A percentile compares a stretch with the other conserved stretches of the same genome.
Conservation (phyloP, 2,797 vertebrate species). For the Fundulus diaphanus region DNA sequence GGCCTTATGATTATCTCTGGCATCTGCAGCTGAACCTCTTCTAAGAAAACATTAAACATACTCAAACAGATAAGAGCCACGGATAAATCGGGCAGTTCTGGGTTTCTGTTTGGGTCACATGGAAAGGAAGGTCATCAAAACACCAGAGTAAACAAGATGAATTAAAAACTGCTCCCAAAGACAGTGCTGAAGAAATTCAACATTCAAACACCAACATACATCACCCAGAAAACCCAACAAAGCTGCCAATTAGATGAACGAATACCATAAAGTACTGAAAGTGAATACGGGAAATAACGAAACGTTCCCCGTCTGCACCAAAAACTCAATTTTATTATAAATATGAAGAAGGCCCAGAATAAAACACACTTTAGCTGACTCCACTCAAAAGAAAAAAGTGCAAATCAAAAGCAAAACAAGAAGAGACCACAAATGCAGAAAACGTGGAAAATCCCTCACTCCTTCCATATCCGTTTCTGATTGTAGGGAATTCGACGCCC, state of each 20-base stretch:
- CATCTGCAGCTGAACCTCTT: not conserved
- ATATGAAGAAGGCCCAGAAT: slow-evolving; percentile 9
- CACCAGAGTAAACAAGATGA: not conserved
- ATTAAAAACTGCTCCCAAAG: slow-evolving; percentile 29
- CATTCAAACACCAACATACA: slow-evolving; percentile 15
- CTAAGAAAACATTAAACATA: not conserved
- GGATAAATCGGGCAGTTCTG: not conserved
- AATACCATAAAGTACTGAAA: slow-evolving; percentile 37
- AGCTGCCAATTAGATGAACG: slow-evolving; percentile 68
- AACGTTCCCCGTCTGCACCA: slow-evolving; percentile 1
- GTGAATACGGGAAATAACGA: slow-evolving; percentile 50
- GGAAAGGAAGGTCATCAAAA: slow-evolving; percentile 17
- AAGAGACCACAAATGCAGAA: slow-evolving; percentile 11
- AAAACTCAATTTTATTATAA: slow-evolving; percentile 7
- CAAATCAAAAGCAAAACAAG: slow-evolving; percentile 37
- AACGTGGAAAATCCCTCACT: slow-evolving; percentile 24
- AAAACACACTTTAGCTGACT: slow-evolving; percentile 36
- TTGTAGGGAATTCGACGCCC: slow-evolving; percentile 46
- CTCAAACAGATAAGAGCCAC: not conserved
- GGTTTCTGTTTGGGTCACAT: slow-evolving; percentile 14
- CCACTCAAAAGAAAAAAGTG: slow-evolving; percentile 48
- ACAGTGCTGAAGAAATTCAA: slow-evolving; percentile 33
- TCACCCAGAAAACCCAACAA: slow-evolving; percentile 52
- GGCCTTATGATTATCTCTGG: slow-evolving; percentile 2
- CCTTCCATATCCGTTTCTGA: slow-evolving; percentile 30